phyloP scores from a whole-genome alignment of 2,888 invertebrate species.

The Panopea generosa region DNA sequence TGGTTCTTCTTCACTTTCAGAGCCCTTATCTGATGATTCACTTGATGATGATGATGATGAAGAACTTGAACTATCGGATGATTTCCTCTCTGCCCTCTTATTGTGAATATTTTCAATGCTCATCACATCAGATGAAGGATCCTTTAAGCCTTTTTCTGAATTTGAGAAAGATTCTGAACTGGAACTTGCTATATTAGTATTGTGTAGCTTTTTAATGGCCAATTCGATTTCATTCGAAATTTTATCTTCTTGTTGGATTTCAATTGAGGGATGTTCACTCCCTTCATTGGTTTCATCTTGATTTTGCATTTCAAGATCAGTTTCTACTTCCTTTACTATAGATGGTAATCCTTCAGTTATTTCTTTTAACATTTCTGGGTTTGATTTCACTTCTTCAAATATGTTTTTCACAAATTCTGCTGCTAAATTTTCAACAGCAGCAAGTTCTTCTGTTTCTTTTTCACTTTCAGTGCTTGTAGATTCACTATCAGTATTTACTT shows the following conservation, averaged over 20 bases:
- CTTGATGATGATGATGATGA: too few species aligned
- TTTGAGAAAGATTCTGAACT: constrained; percentile 25
- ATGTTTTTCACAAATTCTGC: constrained; percentile 41
- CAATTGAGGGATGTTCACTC: not conserved
- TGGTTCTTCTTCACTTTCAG: constrained; percentile 17
- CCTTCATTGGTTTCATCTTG: constrained; percentile 1
- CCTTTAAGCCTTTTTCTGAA: constrained; percentile 6
- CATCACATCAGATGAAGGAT: too few species aligned
- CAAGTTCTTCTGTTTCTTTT: constrained; percentile 1
- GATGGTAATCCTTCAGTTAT: constrained; percentile 25
- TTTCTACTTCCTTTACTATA: constrained; percentile 38
- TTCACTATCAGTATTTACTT: not conserved
- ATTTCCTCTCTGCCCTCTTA: too few species aligned
- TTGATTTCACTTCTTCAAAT: constrained; percentile 31
- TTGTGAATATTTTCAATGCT: too few species aligned
- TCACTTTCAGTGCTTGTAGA: not conserved
- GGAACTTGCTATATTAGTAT: constrained; percentile 17
- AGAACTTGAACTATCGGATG: too few species aligned
- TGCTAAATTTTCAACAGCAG: constrained; percentile 21
- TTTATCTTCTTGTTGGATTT: constrained; percentile 7
- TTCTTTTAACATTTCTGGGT: constrained; percentile 34
- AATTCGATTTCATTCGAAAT: constrained; percentile 9
- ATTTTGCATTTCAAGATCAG: constrained; percentile 19
- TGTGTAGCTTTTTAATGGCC: constrained; percentile 16
- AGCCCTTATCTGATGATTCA: not conserved